Evolutionary conservation across 92 coral and sea anemone genomes (phyloP).

Genomic region (Parazoanthus swiftii): DNA sequence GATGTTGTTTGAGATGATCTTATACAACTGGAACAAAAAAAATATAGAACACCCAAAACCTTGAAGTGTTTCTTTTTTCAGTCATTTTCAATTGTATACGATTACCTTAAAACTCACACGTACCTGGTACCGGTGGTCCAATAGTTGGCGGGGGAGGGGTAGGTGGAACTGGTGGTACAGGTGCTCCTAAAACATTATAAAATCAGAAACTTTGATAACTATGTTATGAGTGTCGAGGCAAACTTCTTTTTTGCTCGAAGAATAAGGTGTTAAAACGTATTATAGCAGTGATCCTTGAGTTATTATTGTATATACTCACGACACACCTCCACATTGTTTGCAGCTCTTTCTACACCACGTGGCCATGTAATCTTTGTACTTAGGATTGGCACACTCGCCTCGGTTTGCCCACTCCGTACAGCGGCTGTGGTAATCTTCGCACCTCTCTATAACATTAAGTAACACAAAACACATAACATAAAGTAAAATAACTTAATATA

Average conservation of each 20-base stretch:
- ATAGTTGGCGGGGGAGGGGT: not conserved
- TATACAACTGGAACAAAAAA: no score
- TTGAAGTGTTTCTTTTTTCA: no score
- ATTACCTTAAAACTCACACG: not conserved
- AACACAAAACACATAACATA: not conserved
- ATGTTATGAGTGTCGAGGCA: no score
- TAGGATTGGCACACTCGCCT: not conserved
- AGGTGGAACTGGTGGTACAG: not conserved
- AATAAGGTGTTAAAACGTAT: no score
- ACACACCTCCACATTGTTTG: constrained; percentile 2
- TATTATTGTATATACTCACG: not conserved
- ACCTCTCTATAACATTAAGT: not conserved
- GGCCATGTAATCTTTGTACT: not conserved
- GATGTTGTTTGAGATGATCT: no score
- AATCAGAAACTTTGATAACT: no score
- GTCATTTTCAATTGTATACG: no score
- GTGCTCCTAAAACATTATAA: not conserved
- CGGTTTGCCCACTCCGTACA: constrained; percentile 24
- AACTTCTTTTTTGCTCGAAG: no score
- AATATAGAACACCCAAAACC: no score
- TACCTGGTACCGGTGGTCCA: not conserved
- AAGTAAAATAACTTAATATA: no score
- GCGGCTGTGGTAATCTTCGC: constrained; percentile 7
- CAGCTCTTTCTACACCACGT: constrained; percentile 14
- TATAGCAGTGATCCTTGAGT: not conserved